phyloP scores from a whole-genome alignment of 2,797 vertebrate species.

The Pangasius krempfi region DNA sequence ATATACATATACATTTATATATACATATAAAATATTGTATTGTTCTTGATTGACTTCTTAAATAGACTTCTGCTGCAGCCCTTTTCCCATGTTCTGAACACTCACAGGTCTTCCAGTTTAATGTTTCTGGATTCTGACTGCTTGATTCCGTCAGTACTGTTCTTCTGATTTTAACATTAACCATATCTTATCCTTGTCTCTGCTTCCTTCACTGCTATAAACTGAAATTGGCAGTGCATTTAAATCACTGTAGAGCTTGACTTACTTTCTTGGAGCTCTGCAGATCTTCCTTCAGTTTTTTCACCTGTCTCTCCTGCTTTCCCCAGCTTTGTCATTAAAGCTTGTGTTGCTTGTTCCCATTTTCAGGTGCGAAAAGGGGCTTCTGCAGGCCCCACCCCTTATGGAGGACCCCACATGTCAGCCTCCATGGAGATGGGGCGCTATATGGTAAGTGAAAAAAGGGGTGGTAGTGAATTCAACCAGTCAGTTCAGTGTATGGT shows the following conservation, averaged over 20 bases:
- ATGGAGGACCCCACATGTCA: slow-evolving; percentile 83
- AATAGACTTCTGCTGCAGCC: background rate
- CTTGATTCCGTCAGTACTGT: background rate
- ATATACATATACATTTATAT: background rate
- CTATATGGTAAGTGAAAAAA: slow-evolving; percentile 81
- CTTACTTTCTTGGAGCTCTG: slow-evolving; percentile 17
- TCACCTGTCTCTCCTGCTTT: background rate
- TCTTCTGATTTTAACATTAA: slow-evolving; percentile 31
- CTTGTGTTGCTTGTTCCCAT: slow-evolving; percentile 1
- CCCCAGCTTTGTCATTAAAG: slow-evolving; percentile 4
- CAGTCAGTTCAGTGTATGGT: background rate
- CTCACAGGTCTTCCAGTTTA: slow-evolving; percentile 15
- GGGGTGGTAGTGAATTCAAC: background rate
- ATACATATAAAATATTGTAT: too few species aligned
- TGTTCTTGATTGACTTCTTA: background rate
- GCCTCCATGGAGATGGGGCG: slow-evolving; percentile 85
- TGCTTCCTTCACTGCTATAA: slow-evolving; percentile 21
- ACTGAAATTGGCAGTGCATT: background rate
- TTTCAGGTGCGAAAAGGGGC: slow-evolving; percentile 88
- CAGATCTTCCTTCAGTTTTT: slow-evolving; percentile 9
- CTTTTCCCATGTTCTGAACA: background rate
- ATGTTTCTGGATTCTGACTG: slow-evolving; percentile 8
- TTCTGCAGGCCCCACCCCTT: slow-evolving; percentile 79
- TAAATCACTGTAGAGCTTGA: slow-evolving; percentile 17
- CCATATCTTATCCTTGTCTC: slow-evolving; percentile 3